Conservation (phyloP, 2,888 invertebrate species). For the Zele albiditarsus region DNA sequence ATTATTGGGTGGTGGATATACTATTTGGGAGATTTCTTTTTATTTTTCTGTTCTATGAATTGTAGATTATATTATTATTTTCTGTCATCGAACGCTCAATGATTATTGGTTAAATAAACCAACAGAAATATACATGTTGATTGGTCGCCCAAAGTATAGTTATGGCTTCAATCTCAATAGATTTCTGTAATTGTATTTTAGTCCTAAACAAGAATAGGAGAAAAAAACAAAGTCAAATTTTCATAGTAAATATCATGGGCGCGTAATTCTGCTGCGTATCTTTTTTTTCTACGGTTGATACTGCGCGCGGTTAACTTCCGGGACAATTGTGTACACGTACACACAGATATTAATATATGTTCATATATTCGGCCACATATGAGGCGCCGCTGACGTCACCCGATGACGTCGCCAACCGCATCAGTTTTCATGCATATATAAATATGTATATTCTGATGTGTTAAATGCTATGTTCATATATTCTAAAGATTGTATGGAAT, state of each 20-base stretch:
- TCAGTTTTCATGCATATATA: conserved; percentile 31
- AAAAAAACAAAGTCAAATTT: not conserved
- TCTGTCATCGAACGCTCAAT: too few species aligned
- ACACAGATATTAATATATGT: not conserved
- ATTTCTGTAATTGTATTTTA: not conserved
- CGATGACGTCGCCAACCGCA: conserved; percentile 57
- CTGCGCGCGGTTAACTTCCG: conserved; percentile 28
- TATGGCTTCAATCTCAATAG: too few species aligned
- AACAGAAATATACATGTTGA: too few species aligned
- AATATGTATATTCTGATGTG: conserved; percentile 23
- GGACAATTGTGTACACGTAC: conserved; percentile 7
- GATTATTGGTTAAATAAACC: too few species aligned
- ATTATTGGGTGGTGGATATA: too few species aligned
- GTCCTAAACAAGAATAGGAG: not conserved
- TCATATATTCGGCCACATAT: conserved; percentile 45
- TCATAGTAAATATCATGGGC: not conserved
- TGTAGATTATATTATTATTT: too few species aligned
- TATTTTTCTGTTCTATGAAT: too few species aligned
- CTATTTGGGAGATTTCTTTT: too few species aligned
- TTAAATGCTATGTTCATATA: not conserved
- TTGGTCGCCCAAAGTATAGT: too few species aligned
- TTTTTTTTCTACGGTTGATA: conserved; percentile 5
- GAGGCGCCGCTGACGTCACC: conserved; percentile 61
- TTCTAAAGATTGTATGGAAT: not conserved
- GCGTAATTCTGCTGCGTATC: not conserved